A percentile compares a stretch with the other conserved stretches of the same genome.
phyloP scores from a whole-genome alignment of 2,888 invertebrate species.

The Brachyptera putata region DNA sequence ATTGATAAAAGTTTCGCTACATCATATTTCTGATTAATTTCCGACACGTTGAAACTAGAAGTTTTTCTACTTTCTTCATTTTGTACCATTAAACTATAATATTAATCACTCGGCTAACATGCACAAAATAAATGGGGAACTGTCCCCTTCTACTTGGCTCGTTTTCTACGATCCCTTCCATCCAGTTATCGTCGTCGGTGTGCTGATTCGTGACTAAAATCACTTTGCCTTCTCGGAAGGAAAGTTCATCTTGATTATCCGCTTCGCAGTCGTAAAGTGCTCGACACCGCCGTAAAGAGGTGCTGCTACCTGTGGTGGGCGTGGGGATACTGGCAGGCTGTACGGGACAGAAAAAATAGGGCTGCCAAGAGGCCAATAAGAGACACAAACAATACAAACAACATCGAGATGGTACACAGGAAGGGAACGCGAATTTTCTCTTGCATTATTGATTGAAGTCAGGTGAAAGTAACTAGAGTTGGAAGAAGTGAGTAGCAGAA shows the following conservation, averaged over 20 bases:
- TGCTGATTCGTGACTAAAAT: constrained; percentile 88
- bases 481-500: too few relatives aligned
- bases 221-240: constrained; percentile 92
- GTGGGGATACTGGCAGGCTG: constrained; percentile 41
- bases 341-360: constrained; percentile 41
- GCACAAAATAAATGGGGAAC: constrained; percentile 96
- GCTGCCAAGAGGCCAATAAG: constrained; percentile 36
- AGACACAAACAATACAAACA: not conserved
- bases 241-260: constrained; percentile 93
- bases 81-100: not conserved
- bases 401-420: constrained; percentile 16
- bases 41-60: too few relatives aligned
- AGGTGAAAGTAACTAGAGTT: too few relatives aligned
- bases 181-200: constrained; percentile 96
- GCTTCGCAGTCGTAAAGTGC: constrained; percentile 95
- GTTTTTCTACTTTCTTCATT: too few relatives aligned
- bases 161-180: constrained; percentile 91
- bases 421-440: not conserved
- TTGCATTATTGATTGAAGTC: too few relatives aligned
- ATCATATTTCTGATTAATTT: too few relatives aligned
- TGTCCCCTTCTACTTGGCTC: constrained; percentile 78
- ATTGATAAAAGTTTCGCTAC: too few relatives aligned
- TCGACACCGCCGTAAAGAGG: constrained; percentile 65
- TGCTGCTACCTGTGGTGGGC: constrained; percentile 5
- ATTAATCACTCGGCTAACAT: constrained; percentile 73